A percentile compares a stretch with the other conserved stretches of the same genome.
phyloP scores from a whole-genome alignment of 2,888 invertebrate species.

The Nemoura dubitans region DNA sequence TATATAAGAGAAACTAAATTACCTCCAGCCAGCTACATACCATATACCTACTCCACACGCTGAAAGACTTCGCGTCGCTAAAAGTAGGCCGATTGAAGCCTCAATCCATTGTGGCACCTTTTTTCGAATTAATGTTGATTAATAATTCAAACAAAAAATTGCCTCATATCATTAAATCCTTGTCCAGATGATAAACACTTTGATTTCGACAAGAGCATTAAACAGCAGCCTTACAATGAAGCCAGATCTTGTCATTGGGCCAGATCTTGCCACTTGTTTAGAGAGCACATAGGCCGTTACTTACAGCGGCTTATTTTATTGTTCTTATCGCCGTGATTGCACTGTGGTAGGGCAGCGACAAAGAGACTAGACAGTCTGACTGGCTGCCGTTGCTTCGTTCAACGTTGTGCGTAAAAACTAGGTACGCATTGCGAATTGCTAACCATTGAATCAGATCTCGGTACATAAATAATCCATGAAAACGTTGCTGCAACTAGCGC shows the following conservation, averaged over 20 bases:
- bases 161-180: not conserved
- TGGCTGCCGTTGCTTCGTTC: no score
- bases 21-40: not conserved
- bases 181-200: not conserved
- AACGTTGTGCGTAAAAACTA: not conserved
- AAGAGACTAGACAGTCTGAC: not conserved
- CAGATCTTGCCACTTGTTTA: not conserved
- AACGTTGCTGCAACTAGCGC: not conserved
- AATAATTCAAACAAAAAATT: not conserved
- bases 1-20: conserved; percentile 7
- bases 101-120: not conserved
- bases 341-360: not conserved
- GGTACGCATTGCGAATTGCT: not conserved
- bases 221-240: not conserved
- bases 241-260: not conserved
- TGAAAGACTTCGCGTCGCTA: no score
- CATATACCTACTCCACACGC: not conserved
- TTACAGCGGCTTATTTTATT: not conserved
- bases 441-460: not conserved
- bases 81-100: not conserved
- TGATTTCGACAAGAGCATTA: not conserved
- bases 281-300: not conserved
- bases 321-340: not conserved
- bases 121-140: not conserved
- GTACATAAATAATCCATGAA: not conserved